These are phyloP conservation scores for Sebastes hubbsi DNA, from an alignment of 2,797 vertebrate genomes.

Conservation along the genomic window DNA sequence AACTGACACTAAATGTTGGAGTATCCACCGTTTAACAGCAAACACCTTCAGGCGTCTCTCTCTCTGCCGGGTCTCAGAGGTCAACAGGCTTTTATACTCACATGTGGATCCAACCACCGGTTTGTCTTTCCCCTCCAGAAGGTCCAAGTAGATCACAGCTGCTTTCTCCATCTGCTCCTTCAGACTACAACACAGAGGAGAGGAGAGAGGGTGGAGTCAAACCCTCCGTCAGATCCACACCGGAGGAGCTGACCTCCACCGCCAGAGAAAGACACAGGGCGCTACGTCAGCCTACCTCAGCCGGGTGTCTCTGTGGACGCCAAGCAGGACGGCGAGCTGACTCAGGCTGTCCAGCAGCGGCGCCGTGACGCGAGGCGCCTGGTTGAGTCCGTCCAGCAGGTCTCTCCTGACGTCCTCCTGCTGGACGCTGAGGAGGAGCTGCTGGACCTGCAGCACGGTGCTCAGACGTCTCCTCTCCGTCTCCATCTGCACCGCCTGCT, in stretches of 20 bases:
- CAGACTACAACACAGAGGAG: conserved; percentile 78
- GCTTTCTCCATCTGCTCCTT: conserved; percentile 92
- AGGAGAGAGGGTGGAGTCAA: background rate
- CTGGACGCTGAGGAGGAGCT: conserved; percentile 88
- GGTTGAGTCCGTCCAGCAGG: conserved; percentile 80
- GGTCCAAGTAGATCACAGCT: conserved; percentile 88
- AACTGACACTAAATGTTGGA: too few species aligned
- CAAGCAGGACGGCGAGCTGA: conserved; percentile 86
- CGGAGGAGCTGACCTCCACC: too few species aligned
- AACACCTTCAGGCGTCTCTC: too few species aligned
- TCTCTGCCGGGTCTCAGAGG: too few species aligned
- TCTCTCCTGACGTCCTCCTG: conserved; percentile 88
- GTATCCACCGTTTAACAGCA: too few species aligned
- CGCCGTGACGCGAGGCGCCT: conserved; percentile 66
- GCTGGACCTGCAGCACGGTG: conserved; percentile 89
- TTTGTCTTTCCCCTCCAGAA: conserved; percentile 92
- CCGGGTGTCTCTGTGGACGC: conserved; percentile 82
- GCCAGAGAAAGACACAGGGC: too few species aligned
- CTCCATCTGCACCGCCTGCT: conserved; percentile 85
- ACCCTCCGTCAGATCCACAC: too few species aligned
- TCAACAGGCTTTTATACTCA: conserved; percentile 75
- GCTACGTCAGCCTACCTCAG: conserved; percentile 78
- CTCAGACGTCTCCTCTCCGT: conserved; percentile 86
- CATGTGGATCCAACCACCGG: conserved; percentile 93
- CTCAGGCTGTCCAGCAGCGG: conserved; percentile 88